A percentile compares a stretch with the other conserved stretches of the same genome.
Evolutionary conservation across 2,888 invertebrate genomes (phyloP).

Genomic region (Acronicta leporina): DNA sequence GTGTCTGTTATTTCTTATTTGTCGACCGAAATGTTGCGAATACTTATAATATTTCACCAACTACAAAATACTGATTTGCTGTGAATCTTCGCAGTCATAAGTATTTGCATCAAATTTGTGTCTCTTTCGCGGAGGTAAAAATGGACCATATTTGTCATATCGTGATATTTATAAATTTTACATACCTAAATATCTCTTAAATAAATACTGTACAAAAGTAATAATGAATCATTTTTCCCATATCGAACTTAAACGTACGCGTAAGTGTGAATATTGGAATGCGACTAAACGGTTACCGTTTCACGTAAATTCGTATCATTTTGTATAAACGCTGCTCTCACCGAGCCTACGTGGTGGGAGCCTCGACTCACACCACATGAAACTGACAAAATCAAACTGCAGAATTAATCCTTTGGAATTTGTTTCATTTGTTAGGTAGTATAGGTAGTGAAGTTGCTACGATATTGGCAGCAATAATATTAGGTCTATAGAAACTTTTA

Average conservation of each 20-base stretch:
- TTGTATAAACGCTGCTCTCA: constrained; percentile 65
- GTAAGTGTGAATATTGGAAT: constrained; percentile 56
- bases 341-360: constrained; percentile 23
- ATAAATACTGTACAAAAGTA: too few species aligned
- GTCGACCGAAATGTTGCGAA: constrained; percentile 16
- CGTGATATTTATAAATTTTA: not conserved
- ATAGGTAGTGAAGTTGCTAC: not conserved
- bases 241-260: constrained; percentile 50
- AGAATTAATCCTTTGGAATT: constrained; percentile 7
- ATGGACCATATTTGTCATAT: too few species aligned
- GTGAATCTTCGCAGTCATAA: too few species aligned
- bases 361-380: constrained; percentile 46
- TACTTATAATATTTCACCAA: not conserved
- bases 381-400: constrained; percentile 24
- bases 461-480: not conserved
- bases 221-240: constrained; percentile 5
- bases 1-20: constrained; percentile 25
- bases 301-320: constrained; percentile 71
- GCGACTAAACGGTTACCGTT: constrained; percentile 62
- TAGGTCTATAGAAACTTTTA: too few species aligned
- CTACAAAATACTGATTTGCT: too few species aligned
- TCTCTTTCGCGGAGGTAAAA: too few species aligned
- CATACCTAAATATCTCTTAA: too few species aligned
- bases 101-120: too few species aligned
- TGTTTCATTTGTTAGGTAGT: constrained; percentile 13